Conservation (phyloP, 2,113 vertebrate genomes). For the Arenaria interpres region DNA sequence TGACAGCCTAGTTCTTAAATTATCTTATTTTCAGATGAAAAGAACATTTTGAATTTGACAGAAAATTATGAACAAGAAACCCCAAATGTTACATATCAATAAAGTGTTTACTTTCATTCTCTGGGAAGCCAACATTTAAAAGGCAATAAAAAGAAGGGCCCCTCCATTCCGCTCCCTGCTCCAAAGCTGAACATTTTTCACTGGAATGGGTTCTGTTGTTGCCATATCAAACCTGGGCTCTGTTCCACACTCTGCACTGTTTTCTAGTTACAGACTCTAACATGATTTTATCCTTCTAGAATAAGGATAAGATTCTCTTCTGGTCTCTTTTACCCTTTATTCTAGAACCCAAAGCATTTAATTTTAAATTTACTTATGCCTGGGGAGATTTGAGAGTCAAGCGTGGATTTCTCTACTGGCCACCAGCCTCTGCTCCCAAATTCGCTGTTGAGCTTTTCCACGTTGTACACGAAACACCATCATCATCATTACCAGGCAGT, state of each 20-base stretch:
- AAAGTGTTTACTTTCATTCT: not conserved
- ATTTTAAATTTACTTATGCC: not conserved
- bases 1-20: not conserved
- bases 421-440: not conserved
- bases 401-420: not conserved
- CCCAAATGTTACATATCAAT: not conserved
- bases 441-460: not conserved
- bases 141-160: not conserved
- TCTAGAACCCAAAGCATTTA: not conserved
- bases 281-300: not conserved
- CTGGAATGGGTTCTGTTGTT: fast-evolving
- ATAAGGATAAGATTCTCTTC: not conserved
- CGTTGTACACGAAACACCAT: slow-evolving; percentile 80
- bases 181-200: fast-evolving
- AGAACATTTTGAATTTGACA: not conserved
- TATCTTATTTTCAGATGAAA: not conserved
- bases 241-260: fast-evolving
- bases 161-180: fast-evolving
- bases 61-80: not conserved
- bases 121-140: not conserved
- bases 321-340: not conserved
- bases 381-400: not conserved
- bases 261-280: not conserved
- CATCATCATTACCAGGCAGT: slow-evolving; percentile 99
- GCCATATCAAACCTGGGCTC: not conserved